Evolutionary conservation across 2,113 vertebrate species (phyloP).

Genomic region (Chlamydotis undulata): DNA sequence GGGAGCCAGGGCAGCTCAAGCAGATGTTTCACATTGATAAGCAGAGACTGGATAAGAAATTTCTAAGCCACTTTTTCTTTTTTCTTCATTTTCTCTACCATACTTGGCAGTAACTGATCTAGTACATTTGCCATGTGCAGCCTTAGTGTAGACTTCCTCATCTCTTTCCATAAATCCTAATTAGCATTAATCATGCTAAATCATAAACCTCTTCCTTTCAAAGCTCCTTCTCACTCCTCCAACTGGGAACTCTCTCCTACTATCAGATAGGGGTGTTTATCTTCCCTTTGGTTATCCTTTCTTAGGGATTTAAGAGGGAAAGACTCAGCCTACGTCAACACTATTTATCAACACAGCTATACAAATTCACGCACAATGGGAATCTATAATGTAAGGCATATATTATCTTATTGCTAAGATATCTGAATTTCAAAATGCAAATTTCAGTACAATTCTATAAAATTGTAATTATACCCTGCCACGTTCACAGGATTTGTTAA

Average conservation of each 20-base stretch:
- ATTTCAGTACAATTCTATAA: not conserved
- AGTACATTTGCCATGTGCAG: conserved; percentile 53
- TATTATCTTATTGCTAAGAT: conserved; percentile 17
- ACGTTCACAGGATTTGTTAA: not conserved
- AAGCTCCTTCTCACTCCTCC: conserved; percentile 28
- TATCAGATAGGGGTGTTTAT: conserved; percentile 6
- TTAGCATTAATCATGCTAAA: conserved; percentile 14
- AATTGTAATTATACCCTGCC: not conserved
- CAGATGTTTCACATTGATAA: conserved; percentile 80
- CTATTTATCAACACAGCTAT: not conserved
- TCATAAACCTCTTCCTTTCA: conserved; percentile 37
- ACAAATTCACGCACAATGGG: conserved; percentile 10
- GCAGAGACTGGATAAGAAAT: conserved; percentile 62
- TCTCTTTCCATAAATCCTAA: conserved; percentile 63
- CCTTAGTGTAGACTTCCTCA: conserved; percentile 35
- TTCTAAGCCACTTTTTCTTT: conserved; percentile 60
- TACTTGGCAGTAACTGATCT: conserved; percentile 55
- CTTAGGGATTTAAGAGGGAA: not conserved
- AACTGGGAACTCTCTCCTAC: not conserved
- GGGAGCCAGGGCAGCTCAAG: conserved; percentile 61
- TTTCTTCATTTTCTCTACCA: conserved; percentile 51
- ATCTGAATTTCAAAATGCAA: not conserved
- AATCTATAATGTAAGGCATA: not conserved
- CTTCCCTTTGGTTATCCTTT: not conserved
- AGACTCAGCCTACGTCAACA: not conserved